Evolutionary conservation across 2,888 invertebrate species (phyloP).

Genomic region (Scrobipalpa costella): DNA sequence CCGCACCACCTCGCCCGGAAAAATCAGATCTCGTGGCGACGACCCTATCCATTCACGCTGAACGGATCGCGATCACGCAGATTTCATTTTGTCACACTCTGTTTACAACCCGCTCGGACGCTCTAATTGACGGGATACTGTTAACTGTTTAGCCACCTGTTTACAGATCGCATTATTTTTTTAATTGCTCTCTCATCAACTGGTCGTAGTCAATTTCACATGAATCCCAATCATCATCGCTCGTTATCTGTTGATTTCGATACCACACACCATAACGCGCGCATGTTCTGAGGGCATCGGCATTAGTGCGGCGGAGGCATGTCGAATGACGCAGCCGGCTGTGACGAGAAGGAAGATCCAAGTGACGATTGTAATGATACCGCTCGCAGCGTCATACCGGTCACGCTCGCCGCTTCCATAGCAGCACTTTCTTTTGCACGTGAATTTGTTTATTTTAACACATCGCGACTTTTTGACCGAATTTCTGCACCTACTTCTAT

Average conservation of each 20-base stretch:
- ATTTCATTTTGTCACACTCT: constrained; percentile 76
- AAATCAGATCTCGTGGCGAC: constrained; percentile 72
- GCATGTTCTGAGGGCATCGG: constrained; percentile 43
- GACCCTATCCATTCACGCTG: constrained; percentile 77
- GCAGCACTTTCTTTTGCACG: constrained; percentile 74
- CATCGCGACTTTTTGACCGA: constrained; percentile 17
- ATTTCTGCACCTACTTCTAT: neutral
- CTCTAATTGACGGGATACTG: constrained; percentile 39
- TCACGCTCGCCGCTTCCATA: constrained; percentile 62
- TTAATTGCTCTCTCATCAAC: neutral
- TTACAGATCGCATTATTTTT: constrained; percentile 16
- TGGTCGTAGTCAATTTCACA: constrained; percentile 13
- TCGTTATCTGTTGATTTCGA: neutral
- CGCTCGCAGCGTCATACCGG: constrained; percentile 61
- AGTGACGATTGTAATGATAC: constrained; percentile 42
- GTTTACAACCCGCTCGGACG: constrained; percentile 49
- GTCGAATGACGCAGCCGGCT: constrained; percentile 61
- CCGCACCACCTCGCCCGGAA: constrained; percentile 67
- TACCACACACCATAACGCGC: constrained; percentile 16
- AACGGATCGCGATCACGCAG: constrained; percentile 65
- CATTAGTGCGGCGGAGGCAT: constrained; percentile 54
- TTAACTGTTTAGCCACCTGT: constrained; percentile 40
- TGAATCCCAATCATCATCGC: neutral
- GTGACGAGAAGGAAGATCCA: constrained; percentile 65
- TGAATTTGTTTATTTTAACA: constrained; percentile 60